Evolutionary conservation across 2,113 vertebrate genomes (phyloP).

Genomic region (Trichechus manatus): DNA sequence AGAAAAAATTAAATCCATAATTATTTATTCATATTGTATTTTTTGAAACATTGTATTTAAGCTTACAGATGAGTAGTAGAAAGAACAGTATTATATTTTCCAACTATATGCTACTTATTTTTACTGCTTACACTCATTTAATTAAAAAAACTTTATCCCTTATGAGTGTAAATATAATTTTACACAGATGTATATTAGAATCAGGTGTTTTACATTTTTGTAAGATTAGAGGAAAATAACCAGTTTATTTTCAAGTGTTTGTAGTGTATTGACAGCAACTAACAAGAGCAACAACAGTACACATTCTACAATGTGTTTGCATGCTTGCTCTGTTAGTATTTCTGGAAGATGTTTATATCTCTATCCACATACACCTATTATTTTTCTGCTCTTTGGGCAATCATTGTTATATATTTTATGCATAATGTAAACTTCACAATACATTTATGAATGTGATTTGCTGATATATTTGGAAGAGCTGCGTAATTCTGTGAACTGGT

Average conservation of each 20-base stretch:
- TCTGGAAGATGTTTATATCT: not conserved
- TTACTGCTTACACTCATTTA: conserved; percentile 6
- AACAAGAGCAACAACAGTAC: no score
- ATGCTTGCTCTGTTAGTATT: not conserved
- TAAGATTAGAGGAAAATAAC: not conserved
- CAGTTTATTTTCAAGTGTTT: not conserved
- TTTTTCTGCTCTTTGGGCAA: not conserved
- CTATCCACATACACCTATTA: no score
- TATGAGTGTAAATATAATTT: not conserved
- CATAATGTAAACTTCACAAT: not conserved
- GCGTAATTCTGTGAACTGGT: not conserved
- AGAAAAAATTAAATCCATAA: not conserved
- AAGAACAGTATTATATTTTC: not conserved
- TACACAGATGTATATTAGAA: not conserved
- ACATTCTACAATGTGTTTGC: not conserved
- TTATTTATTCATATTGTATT: not conserved
- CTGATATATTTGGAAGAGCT: not conserved
- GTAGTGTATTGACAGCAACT: not conserved
- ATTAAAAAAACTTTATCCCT: not conserved
- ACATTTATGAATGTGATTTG: not conserved
- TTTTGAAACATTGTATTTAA: not conserved
- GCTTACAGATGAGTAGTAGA: accelerated
- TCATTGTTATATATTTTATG: not conserved
- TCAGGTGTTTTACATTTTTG: not conserved
- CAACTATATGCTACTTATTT: not conserved